Evolutionary conservation across 1,140 invertebrate species (phyloP).

Genomic region (Macrocentrus cingulum): DNA sequence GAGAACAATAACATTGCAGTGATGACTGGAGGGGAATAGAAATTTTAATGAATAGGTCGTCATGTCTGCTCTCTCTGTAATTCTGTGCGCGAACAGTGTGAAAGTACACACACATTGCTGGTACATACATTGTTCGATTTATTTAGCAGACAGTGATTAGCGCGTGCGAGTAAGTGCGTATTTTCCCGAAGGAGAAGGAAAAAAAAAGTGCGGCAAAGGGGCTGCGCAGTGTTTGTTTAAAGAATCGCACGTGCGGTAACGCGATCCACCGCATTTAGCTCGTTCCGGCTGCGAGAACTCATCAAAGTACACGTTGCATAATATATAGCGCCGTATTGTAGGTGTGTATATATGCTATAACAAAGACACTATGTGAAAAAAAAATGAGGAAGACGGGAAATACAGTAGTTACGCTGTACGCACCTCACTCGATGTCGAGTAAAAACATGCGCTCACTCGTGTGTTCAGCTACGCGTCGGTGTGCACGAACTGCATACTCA

Average conservation of each 20-base stretch:
- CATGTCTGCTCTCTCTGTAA: not conserved
- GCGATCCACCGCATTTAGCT: constrained; percentile 29
- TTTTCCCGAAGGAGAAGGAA: not conserved
- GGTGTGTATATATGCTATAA: not conserved
- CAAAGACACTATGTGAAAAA: not conserved
- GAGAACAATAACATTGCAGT: too few relatives aligned
- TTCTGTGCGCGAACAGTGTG: not conserved
- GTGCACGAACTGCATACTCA: constrained; percentile 23
- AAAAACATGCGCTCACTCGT: constrained; percentile 10
- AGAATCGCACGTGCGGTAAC: constrained; percentile 36
- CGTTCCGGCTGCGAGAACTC: constrained; percentile 31
- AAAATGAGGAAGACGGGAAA: not conserved
- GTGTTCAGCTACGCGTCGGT: constrained; percentile 25
- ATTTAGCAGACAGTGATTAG: not conserved
- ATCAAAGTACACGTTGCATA: constrained; percentile 34
- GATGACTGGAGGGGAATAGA: not conserved
- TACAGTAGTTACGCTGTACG: not conserved
- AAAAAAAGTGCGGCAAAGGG: constrained; percentile 4
- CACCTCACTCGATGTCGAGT: not conserved
- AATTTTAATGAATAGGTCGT: not conserved
- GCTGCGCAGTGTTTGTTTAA: constrained; percentile 24
- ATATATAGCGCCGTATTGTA: constrained; percentile 24
- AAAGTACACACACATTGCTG: constrained; percentile 2
- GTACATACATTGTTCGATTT: constrained; percentile 13
- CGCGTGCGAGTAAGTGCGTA: constrained; percentile 23